Conservation (phyloP, 2,113 vertebrate species). For the Albula goreensis region DNA sequence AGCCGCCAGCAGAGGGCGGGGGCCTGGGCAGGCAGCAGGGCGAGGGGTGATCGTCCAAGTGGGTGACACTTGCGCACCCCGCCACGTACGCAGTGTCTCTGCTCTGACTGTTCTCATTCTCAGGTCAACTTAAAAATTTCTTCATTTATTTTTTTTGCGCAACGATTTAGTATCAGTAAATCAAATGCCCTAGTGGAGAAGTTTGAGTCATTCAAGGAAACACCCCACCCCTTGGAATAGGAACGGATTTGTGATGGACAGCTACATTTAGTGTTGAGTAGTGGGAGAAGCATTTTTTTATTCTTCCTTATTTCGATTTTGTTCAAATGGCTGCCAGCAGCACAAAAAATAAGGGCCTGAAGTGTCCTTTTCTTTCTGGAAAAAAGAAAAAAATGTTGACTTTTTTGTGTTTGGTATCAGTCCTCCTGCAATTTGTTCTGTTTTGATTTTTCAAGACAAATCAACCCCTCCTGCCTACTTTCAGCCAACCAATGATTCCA, state of each 20-base stretch:
- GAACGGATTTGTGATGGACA: constrained; percentile 37
- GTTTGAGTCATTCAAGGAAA: constrained; percentile 43
- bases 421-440: constrained; percentile 42
- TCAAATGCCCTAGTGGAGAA: constrained; percentile 43
- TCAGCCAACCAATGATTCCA: constrained; percentile 67
- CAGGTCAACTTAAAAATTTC: constrained; percentile 83
- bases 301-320: constrained; percentile 44
- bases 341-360: constrained; percentile 50
- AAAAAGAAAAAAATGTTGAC: background rate
- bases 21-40: constrained; percentile 34
- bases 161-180: constrained; percentile 61
- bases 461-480: constrained; percentile 62
- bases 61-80: background rate
- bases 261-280: constrained; percentile 36
- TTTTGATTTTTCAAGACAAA: constrained; percentile 35
- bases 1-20: constrained; percentile 46
- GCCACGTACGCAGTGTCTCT: constrained; percentile 61
- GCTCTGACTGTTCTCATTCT: constrained; percentile 74
- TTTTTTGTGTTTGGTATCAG: background rate
- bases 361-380: background rate
- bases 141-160: constrained; percentile 72
- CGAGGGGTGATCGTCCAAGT: constrained; percentile 59
- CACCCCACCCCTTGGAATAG: constrained; percentile 32
- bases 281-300: constrained; percentile 42
- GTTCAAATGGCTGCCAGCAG: constrained; percentile 42